Percentiles rank a stretch among this genome's conserved stretches.
Evolutionary conservation across 2,888 invertebrate genomes (phyloP).

Genomic region (Autographa pulchrina): DNA sequence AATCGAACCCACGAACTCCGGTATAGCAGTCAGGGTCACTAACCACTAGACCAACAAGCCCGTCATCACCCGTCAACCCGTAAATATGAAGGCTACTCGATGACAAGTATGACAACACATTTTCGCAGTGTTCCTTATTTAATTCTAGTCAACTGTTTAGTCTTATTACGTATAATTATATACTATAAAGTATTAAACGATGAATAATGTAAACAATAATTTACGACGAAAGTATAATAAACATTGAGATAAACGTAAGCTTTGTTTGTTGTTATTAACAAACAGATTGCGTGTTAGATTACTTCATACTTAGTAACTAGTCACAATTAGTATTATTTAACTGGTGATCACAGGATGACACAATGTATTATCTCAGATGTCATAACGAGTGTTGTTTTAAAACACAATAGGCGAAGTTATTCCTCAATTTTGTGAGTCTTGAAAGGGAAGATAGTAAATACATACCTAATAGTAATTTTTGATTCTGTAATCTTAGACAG

Average conservation of each 20-base stretch:
- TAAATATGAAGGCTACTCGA: too few species aligned
- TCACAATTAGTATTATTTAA: conserved; percentile 1
- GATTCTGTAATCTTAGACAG: too few species aligned
- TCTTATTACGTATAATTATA: neutral
- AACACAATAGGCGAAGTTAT: neutral
- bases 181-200: neutral
- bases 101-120: too few species aligned
- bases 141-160: neutral
- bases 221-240: conserved; percentile 1
- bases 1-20: too few species aligned
- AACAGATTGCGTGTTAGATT: conserved; percentile 2
- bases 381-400: neutral
- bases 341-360: neutral
- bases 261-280: neutral
- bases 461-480: too few species aligned
- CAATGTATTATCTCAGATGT: neutral
- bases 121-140: neutral
- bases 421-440: too few species aligned
- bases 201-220: neutral
- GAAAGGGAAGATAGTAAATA: too few species aligned
- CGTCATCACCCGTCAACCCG: too few species aligned
- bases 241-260: neutral
- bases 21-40: too few species aligned
- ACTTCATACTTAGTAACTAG: neutral
- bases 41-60: too few species aligned